Base-by-base conservation (phyloP, 2,797 vertebrate species). In the Gorsachius magnificus region DNA sequence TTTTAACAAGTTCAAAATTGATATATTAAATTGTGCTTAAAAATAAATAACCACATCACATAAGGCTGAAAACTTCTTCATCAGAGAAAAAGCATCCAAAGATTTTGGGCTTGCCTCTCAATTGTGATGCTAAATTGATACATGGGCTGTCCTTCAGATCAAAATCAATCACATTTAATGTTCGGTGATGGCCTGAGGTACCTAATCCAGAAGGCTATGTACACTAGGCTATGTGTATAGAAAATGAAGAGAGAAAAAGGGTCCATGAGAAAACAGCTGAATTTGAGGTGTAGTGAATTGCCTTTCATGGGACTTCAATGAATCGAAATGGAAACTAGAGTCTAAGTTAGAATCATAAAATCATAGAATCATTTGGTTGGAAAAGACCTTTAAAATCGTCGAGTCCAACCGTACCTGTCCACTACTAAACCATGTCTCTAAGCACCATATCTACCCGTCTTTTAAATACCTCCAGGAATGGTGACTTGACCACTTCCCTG, bases 141-240 rank as follows among this genome's bases (percentile, higher is more conserved):
- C 1, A 3, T 69, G 29, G 33, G 10, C 22, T 54, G 26, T 53
- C 21, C 18, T 61, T 84, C 64, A 19, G 24, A 48, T 48, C 43
- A 14, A 11, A 57, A 38, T 16, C 9, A 18, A 24, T 31, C 25
- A 25, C 43, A 24, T 53, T 18, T n/a, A n/a, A 29, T 29, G 25
- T 16, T 66, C 4, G 2, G 13, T 28, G n/a, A n/a, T 65, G 70
- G 29, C 19, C 29, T 17, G 60, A n/a, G 35, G 61, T 57, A 19
- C 29, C 51, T 65, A 9, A 56, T 17, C 29, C 24, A 48, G 70
- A 57, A 46, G 35, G 16, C 50, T 18, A 33, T 13, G 19, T 28
- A 11, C 0, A 0, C 7, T 20, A 57, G 31, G 36, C 25, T 26
- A 5, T 43, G 25, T n/a, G 36, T 65, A 51, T 10, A 17, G 54